A percentile compares a stretch with the other conserved stretches of the same genome.
These are phyloP conservation scores for Drosophila sp. DNA, from an alignment of 1,140 invertebrate genomes.

Conservation along the genomic window DNA sequence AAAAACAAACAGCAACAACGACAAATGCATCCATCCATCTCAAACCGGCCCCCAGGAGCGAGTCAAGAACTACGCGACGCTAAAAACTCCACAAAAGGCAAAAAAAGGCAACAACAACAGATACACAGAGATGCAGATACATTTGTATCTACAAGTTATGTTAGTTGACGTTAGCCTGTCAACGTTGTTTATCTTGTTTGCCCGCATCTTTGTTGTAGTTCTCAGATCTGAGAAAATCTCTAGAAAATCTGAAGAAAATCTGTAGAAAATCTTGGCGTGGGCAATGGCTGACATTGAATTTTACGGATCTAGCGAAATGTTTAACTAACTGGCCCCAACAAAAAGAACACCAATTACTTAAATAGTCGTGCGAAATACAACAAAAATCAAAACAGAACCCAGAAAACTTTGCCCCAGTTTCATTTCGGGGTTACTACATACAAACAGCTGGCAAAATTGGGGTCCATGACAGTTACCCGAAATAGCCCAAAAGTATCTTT, in stretches of 20 bases:
- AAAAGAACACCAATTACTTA: conserved; percentile 23
- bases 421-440: conserved; percentile 36
- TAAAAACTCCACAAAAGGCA: conserved; percentile 52
- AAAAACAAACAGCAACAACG: conserved; percentile 6
- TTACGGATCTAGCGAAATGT: conserved; percentile 21
- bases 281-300: conserved; percentile 65
- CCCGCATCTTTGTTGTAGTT: conserved; percentile 34
- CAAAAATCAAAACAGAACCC: conserved; percentile 54
- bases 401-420: conserved; percentile 70
- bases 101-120: background rate
- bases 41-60: conserved; percentile 68
- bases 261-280: conserved; percentile 44
- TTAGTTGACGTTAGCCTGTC: conserved; percentile 61
- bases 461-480: conserved; percentile 52
- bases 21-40: conserved; percentile 49
- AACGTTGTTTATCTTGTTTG: conserved; percentile 28
- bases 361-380: conserved; percentile 11
- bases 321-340: conserved; percentile 57
- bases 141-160: conserved; percentile 75
- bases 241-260: background rate
- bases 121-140: conserved; percentile 57
- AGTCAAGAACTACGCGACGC: conserved; percentile 6
- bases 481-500: conserved; percentile 53
- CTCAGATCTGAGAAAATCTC: background rate
- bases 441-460: conserved; percentile 14